Evolutionary conservation across 2,113 vertebrate genomes (phyloP), one percentile per base, ranked within the genome.

Genomic region (Dolichotis patagonum): DNA sequence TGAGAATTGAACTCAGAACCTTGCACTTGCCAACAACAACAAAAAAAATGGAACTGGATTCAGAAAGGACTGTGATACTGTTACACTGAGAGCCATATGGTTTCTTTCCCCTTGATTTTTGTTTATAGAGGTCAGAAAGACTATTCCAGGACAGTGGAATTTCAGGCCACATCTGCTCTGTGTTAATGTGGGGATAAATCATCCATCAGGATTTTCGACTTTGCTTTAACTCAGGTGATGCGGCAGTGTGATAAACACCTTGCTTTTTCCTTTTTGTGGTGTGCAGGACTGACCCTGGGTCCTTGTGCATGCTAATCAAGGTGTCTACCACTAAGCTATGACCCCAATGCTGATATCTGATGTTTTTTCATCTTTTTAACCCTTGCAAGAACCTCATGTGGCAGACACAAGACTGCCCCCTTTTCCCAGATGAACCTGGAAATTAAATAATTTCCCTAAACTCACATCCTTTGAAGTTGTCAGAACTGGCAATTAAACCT

Each of bases 161-260:
- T 80, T 94, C 88, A 88, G 89, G 84, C n/a, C 35, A 35, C 96
- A 94, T 95, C 75, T 97, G 96, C 54, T 97, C 49, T 90, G 56
- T 77, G 96, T 92, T 89, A 41, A 62, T 52, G 20, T 88, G 86
- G 75, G 96, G 56, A 95, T 77, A 78, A 96, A 90, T 62, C 69
- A 81, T 58, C 63, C 17, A 3, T 90, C 63, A 30, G 58, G 46
- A 80, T 69, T 95, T 98, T 91, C 87, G 84, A 65, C 83, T 97
- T 94, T 62, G 46, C 78, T 90, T 83, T 58, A 87, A 87, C 73
- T n/a, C 58, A 90, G 89, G 82, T 41, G n/a, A 35, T 26, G 73
- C 88, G 58, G 58, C 38, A 60, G 85, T 30, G 30, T 62, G 56
- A 56, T 86, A 46, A 94, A 63, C 46, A 58, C 30, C 86, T 85